Conservation (phyloP, 1,140 invertebrate genomes). For the Drosophila micromelanica region DNA sequence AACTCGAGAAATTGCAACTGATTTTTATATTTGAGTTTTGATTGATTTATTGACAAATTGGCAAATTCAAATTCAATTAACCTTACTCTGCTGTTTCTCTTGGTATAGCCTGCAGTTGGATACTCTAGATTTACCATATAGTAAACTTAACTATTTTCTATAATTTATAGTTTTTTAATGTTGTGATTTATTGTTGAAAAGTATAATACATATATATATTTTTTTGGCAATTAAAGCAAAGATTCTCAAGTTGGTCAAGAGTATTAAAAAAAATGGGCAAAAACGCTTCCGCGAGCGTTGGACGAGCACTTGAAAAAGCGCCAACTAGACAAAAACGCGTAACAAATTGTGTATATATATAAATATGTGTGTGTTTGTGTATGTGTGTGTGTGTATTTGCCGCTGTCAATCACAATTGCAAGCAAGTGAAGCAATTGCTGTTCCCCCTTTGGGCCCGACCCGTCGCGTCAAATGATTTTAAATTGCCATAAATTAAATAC, state of each 20-base stretch:
- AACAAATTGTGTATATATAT: background rate
- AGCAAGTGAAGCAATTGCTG: conserved; percentile 27
- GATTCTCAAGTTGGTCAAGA: conserved; percentile 24
- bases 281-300: conserved; percentile 44
- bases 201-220: conserved; percentile 9
- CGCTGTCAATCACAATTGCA: conserved; percentile 41
- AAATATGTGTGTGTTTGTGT: background rate
- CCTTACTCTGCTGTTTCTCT: too few species aligned
- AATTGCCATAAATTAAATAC: conserved; percentile 18
- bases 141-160: background rate
- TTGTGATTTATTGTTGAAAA: conserved; percentile 45
- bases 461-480: conserved; percentile 38
- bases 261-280: conserved; percentile 17
- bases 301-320: conserved; percentile 40
- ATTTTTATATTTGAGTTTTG: conserved; percentile 21
- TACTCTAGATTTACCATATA: background rate
- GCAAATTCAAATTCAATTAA: conserved; percentile 8
- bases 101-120: background rate
- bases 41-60: conserved; percentile 45
- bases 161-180: background rate
- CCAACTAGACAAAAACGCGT: conserved; percentile 19
- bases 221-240: conserved; percentile 44
- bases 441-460: background rate
- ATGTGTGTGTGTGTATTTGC: conserved; percentile 17
- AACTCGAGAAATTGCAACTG: conserved; percentile 25